Conservation (phyloP, 2,888 invertebrate species). For the Lasioglossum lativentre region DNA sequence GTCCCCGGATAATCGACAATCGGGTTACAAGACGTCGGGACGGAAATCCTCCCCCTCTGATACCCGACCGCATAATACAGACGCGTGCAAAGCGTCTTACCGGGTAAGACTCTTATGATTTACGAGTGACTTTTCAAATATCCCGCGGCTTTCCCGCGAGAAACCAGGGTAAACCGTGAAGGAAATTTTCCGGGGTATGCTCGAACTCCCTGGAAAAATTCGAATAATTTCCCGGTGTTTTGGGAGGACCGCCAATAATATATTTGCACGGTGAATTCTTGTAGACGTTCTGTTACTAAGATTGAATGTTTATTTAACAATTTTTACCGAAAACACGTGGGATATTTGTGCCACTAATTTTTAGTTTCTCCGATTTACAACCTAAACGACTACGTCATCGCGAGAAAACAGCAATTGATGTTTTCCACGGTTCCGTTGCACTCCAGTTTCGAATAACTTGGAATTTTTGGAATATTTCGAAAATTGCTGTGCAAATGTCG, state of each 20-base stretch:
- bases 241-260: background rate
- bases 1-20: conserved; percentile 21
- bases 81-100: conserved; percentile 34
- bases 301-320: background rate
- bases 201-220: background rate
- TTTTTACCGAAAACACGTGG: background rate
- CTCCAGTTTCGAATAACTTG: background rate
- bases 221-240: background rate
- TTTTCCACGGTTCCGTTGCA: background rate
- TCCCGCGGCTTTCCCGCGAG: background rate
- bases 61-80: conserved; percentile 15
- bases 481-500: background rate
- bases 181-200: background rate
- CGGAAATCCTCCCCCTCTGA: background rate
- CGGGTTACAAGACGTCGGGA: background rate
- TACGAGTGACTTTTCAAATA: conserved; percentile 25
- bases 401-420: background rate
- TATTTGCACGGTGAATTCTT: background rate
- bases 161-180: background rate
- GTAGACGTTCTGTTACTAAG: background rate
- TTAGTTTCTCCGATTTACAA: background rate
- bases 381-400: background rate
- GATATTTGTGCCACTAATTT: background rate
- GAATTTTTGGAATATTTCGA: background rate
- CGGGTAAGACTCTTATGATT: conserved; percentile 38